Percentiles rank a stretch among this genome's conserved stretches.
Evolutionary conservation across 2,888 invertebrate species (phyloP).

Genomic region (Notocelia uddmanniana): DNA sequence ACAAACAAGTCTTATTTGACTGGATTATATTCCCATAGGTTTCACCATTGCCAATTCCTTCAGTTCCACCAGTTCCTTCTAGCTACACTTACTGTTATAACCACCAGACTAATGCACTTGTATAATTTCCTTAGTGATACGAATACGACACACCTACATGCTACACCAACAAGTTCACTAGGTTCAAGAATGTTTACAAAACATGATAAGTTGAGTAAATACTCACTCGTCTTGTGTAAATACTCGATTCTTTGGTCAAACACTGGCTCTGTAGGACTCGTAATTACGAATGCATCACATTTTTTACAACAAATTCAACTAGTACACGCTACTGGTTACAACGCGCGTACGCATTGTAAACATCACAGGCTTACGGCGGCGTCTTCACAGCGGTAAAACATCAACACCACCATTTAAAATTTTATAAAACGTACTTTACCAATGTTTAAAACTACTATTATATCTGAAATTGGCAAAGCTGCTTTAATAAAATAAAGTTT

Average conservation of each 20-base stretch:
- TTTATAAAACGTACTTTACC: neutral
- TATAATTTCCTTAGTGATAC: conserved; percentile 8
- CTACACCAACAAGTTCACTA: conserved; percentile 33
- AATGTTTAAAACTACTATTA: neutral
- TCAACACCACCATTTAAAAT: conserved; percentile 1
- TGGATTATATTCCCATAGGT: neutral
- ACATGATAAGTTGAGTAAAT: conserved; percentile 29
- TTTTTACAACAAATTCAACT: conserved; percentile 42
- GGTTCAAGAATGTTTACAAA: conserved; percentile 36
- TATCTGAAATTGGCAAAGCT: neutral
- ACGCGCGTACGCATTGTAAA: conserved; percentile 31
- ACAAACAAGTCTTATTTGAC: conserved; percentile 26
- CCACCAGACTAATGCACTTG: conserved; percentile 15
- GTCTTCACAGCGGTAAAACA: conserved; percentile 5
- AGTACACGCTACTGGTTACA: conserved; percentile 42
- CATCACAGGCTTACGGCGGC: conserved; percentile 7
- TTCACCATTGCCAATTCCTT: conserved; percentile 1
- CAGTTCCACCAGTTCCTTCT: neutral
- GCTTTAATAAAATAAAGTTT: conserved; percentile 3
- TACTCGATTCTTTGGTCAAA: conserved; percentile 38
- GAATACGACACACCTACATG: conserved; percentile 22
- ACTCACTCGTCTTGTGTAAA: conserved; percentile 41
- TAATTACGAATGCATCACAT: conserved; percentile 36
- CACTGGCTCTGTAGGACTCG: conserved; percentile 31
- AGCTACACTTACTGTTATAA: neutral